Evolutionary conservation across 2,797 vertebrate species (phyloP).

Genomic region (Schizopygopsis malacanthus): DNA sequence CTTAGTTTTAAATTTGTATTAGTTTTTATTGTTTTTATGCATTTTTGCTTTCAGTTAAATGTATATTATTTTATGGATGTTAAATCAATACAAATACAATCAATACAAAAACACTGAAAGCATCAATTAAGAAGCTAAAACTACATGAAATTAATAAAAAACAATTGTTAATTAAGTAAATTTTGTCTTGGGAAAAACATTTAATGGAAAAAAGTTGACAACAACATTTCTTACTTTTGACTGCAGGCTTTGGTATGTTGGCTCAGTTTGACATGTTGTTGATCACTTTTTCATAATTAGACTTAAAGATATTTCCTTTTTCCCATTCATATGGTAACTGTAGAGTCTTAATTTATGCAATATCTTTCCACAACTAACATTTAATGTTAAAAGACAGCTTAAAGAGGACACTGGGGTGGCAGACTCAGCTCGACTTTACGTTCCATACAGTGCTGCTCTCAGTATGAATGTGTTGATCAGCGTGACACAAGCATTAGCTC

Average conservation of each 20-base stretch:
- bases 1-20: too few species aligned
- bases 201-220: neutral
- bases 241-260: neutral
- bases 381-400: slow-evolving; percentile 13
- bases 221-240: neutral
- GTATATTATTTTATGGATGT: too few species aligned
- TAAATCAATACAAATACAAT: too few species aligned
- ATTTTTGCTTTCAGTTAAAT: neutral
- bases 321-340: neutral
- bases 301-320: neutral
- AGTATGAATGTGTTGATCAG: slow-evolving; percentile 26
- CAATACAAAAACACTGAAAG: too few species aligned
- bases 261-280: neutral
- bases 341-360: neutral
- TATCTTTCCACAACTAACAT: neutral
- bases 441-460: neutral
- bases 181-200: neutral
- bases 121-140: neutral
- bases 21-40: neutral
- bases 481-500: slow-evolving; percentile 10
- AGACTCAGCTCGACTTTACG: neutral
- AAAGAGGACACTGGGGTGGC: neutral
- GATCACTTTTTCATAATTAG: neutral
- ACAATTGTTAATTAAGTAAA: neutral
- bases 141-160: too few species aligned